Evolutionary conservation across 2,797 vertebrate genomes (phyloP).

Genomic region (Centroberyx gerrardi): DNA sequence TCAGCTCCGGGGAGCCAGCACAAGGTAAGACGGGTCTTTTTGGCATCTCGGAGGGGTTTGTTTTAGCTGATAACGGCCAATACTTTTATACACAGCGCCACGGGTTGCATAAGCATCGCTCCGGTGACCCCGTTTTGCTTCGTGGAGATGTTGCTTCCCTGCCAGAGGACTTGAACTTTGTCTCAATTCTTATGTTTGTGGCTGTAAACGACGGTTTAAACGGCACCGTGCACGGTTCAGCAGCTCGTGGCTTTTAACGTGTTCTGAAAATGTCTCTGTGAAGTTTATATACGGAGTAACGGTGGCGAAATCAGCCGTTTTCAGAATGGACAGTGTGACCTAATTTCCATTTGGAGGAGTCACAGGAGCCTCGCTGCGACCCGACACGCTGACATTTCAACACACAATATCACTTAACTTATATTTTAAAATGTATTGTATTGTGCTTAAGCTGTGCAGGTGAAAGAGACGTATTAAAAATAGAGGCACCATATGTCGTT

Average conservation of each 20-base stretch:
- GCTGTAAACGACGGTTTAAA: too few relatives aligned
- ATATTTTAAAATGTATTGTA: not conserved
- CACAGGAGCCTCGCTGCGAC: not conserved
- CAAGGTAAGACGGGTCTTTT: slow-evolving; percentile 61
- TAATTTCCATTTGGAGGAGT: slow-evolving; percentile 61
- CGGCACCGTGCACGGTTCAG: too few relatives aligned
- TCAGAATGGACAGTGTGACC: slow-evolving; percentile 57
- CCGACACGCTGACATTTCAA: not conserved
- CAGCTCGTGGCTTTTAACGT: too few relatives aligned
- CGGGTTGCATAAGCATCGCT: slow-evolving; percentile 72
- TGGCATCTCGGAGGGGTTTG: rapidly evolving
- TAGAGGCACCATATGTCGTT: too few relatives aligned
- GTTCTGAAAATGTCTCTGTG: too few relatives aligned
- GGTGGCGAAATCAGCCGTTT: not conserved
- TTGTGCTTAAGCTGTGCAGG: too few relatives aligned
- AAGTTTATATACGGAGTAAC: too few relatives aligned
- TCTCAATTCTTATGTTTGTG: not conserved
- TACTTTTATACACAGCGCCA: slow-evolving; percentile 54
- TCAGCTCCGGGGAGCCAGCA: slow-evolving; percentile 45
- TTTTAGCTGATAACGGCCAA: not conserved
- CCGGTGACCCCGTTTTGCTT: slow-evolving; percentile 77
- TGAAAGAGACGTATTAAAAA: too few relatives aligned
- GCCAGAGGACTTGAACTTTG: not conserved
- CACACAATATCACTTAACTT: not conserved
- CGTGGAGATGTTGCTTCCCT: slow-evolving; percentile 7